These are phyloP conservation scores for Bolborhynchus lineola DNA, from an alignment of 2,113 vertebrate species.

Conservation along the genomic window DNA sequence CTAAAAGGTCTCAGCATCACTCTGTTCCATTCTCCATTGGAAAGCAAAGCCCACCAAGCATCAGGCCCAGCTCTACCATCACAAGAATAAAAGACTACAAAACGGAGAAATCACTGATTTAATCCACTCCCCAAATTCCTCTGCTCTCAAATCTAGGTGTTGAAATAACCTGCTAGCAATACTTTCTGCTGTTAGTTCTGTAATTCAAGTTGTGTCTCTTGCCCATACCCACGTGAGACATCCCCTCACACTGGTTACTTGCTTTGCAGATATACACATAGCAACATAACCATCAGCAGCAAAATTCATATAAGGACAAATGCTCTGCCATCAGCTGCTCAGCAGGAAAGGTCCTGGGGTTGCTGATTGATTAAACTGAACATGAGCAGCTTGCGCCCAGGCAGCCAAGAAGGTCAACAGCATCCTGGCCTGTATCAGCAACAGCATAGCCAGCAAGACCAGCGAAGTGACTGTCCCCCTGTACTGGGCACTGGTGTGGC, in stretches of 20 bases:
- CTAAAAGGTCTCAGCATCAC: neutral
- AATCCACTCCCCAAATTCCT: neutral
- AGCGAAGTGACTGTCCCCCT: no score
- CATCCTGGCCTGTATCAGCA: no score
- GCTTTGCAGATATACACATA: neutral
- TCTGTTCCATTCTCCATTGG: neutral
- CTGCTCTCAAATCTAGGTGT: neutral
- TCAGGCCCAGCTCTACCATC: neutral
- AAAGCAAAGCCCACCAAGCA: neutral
- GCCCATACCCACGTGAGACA: rapidly evolving
- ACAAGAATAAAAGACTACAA: neutral
- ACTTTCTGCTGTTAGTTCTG: neutral
- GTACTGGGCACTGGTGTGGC: no score
- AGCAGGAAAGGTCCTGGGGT: no score
- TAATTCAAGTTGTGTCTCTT: neutral
- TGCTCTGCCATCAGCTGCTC: no score
- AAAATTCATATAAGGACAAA: neutral
- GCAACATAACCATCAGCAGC: neutral
- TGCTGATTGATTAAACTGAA: no score
- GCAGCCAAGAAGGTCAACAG: no score
- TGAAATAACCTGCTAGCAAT: neutral
- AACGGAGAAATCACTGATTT: neutral
- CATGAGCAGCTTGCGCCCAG: no score
- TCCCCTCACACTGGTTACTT: rapidly evolving
- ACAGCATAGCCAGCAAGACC: no score